Percentiles rank a stretch among this genome's conserved stretches.
phyloP scores from a whole-genome alignment of 2,888 invertebrate species.

The Thysanoteuthis rhombus region DNA sequence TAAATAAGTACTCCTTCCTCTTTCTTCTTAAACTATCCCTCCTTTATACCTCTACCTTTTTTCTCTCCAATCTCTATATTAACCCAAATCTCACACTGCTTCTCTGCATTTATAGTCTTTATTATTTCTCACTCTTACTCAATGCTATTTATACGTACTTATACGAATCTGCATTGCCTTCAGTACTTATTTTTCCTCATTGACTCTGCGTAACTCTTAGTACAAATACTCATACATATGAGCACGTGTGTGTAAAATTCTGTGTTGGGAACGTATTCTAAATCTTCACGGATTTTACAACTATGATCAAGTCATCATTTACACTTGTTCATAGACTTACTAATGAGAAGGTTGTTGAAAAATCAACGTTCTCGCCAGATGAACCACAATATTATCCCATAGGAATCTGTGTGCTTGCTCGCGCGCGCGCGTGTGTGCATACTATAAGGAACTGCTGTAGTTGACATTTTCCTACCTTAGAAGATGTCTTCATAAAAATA shows the following conservation, averaged over 20 bases:
- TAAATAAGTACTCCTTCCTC: not conserved
- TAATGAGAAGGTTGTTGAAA: too few relatives aligned
- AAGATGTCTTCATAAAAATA: too few relatives aligned
- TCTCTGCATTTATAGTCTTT: not conserved
- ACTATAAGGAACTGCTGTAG: too few relatives aligned
- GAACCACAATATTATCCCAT: too few relatives aligned
- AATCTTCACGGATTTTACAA: not conserved
- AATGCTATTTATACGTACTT: not conserved
- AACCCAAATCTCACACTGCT: not conserved
- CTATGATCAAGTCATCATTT: not conserved
- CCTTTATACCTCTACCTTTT: not conserved
- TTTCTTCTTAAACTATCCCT: not conserved
- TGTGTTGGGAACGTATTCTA: not conserved
- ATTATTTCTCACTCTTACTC: not conserved
- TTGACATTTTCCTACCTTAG: too few relatives aligned
- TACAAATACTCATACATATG: not conserved
- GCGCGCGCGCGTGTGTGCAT: too few relatives aligned
- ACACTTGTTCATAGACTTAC: not conserved
- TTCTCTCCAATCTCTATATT: not conserved
- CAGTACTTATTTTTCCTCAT: not conserved
- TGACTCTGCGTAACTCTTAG: not conserved
- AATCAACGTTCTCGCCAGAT: too few relatives aligned
- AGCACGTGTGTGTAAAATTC: not conserved
- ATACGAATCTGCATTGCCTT: not conserved
- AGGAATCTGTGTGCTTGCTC: too few relatives aligned